phyloP scores from a whole-genome alignment of 2,797 vertebrate genomes.

The Catamblyrhynchus diadema region DNA sequence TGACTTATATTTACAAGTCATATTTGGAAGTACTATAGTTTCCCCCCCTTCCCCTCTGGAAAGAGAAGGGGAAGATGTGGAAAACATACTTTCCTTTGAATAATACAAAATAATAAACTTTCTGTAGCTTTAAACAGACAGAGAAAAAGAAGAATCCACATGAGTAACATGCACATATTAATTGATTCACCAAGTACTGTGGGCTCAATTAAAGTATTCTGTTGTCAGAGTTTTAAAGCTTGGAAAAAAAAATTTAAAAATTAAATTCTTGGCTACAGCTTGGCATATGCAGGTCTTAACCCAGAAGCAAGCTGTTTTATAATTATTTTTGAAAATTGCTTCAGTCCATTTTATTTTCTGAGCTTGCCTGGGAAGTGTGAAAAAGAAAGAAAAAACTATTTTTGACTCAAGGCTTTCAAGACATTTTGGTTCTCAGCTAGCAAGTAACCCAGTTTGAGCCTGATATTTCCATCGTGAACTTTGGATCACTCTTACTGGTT shows the following conservation, averaged over 20 bases:
- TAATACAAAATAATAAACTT: neutral
- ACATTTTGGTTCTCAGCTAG: constrained; percentile 46
- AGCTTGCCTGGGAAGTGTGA: constrained; percentile 57
- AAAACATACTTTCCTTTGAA: constrained; percentile 12
- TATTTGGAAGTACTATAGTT: constrained; percentile 20
- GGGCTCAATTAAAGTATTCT: constrained; percentile 46
- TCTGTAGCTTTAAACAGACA: constrained; percentile 48
- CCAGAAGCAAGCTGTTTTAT: constrained; percentile 64
- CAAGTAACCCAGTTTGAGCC: constrained; percentile 45
- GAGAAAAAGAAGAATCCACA: constrained; percentile 48
- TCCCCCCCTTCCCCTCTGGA: rapidly evolving
- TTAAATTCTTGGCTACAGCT: constrained; percentile 48
- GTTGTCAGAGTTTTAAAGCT: constrained; percentile 45
- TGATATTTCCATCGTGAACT: constrained; percentile 9
- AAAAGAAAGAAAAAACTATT: constrained; percentile 60
- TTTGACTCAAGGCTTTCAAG: constrained; percentile 56
- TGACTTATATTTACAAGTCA: constrained; percentile 31
- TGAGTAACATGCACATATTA: neutral
- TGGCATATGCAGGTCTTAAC: constrained; percentile 62
- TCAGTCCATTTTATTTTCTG: constrained; percentile 62
- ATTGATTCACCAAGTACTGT: constrained; percentile 29
- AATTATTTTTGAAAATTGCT: constrained; percentile 68
- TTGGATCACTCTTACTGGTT: neutral
- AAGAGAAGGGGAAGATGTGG: neutral
- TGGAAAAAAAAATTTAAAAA: neutral